Percentiles rank a stretch among this genome's conserved stretches.
phyloP scores from a whole-genome alignment of 2,888 invertebrate genomes.

The Capitulum mitella region DNA sequence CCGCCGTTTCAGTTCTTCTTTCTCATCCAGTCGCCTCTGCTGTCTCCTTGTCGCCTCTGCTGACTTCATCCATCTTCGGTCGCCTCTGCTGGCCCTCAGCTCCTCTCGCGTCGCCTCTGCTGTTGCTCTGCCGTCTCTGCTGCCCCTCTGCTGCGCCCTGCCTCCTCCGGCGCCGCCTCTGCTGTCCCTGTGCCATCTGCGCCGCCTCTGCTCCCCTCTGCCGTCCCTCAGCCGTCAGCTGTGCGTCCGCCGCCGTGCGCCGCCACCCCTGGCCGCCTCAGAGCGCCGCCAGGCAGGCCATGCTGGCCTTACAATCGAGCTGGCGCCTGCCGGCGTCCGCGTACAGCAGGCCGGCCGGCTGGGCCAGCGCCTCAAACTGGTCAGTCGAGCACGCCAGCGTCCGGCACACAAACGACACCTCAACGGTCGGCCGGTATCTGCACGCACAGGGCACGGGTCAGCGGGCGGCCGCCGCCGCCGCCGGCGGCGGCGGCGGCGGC shows the following conservation, averaged over 20 bases:
- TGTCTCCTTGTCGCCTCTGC: too few species aligned
- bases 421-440: constrained; percentile 91
- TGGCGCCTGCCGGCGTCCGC: constrained; percentile 59
- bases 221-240: too few species aligned
- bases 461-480: too few species aligned
- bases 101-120: too few species aligned
- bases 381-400: neutral
- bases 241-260: neutral
- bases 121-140: too few species aligned
- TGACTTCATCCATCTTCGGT: too few species aligned
- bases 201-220: neutral
- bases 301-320: constrained; percentile 80
- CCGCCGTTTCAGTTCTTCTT: too few species aligned
- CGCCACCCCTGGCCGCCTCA: neutral
- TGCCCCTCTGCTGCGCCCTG: too few species aligned
- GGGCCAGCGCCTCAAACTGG: constrained; percentile 58
- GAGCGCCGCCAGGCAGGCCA: constrained; percentile 23
- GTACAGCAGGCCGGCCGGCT: constrained; percentile 64
- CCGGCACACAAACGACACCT: constrained; percentile 55
- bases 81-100: too few species aligned
- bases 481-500: too few species aligned
- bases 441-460: constrained; percentile 26
- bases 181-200: neutral
- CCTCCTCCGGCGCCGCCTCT: too few species aligned
- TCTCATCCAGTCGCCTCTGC: too few species aligned